These are phyloP conservation scores for Vespertilio murinus DNA, from an alignment of 2,797 vertebrate species.

Conservation along the genomic window DNA sequence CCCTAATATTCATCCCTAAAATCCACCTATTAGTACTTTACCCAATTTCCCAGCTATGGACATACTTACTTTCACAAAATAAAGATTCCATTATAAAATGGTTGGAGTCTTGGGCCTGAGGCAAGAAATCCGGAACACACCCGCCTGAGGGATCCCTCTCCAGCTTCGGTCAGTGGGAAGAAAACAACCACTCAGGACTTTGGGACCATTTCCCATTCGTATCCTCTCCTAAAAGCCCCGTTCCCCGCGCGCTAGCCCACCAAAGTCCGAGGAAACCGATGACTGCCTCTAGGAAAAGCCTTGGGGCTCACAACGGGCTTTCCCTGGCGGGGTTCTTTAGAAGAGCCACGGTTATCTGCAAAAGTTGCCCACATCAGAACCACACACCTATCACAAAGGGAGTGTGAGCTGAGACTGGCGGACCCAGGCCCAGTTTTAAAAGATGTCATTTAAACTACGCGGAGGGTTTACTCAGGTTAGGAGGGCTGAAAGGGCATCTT, in stretches of 20 bases:
- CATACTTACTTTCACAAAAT: slow-evolving; percentile 81
- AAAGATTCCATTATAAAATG: slow-evolving; percentile 82
- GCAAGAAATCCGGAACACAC: slow-evolving; percentile 80
- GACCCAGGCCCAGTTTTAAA: slow-evolving; percentile 30
- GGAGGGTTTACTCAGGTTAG: background rate
- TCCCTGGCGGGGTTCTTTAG: slow-evolving; percentile 41
- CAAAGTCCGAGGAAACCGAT: slow-evolving; percentile 43
- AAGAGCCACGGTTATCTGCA: background rate
- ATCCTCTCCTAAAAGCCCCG: slow-evolving; percentile 72
- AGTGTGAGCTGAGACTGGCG: background rate
- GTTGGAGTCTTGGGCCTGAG: slow-evolving; percentile 80
- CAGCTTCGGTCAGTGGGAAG: slow-evolving; percentile 79
- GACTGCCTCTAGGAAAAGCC: slow-evolving; percentile 27
- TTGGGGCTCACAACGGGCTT: slow-evolving; percentile 24
- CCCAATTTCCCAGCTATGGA: slow-evolving; percentile 68
- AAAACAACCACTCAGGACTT: slow-evolving; percentile 81
- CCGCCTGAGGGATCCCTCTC: slow-evolving; percentile 80
- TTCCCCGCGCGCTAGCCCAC: slow-evolving; percentile 56
- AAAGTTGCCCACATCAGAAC: slow-evolving; percentile 46
- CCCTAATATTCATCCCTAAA: slow-evolving; percentile 71
- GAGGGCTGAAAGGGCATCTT: background rate
- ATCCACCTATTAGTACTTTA: slow-evolving; percentile 73
- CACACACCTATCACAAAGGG: background rate
- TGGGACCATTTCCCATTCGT: slow-evolving; percentile 76
- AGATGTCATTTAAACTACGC: background rate